phyloP scores from a whole-genome alignment of 2,797 vertebrate genomes.

The Sebastes ruberrimus region DNA sequence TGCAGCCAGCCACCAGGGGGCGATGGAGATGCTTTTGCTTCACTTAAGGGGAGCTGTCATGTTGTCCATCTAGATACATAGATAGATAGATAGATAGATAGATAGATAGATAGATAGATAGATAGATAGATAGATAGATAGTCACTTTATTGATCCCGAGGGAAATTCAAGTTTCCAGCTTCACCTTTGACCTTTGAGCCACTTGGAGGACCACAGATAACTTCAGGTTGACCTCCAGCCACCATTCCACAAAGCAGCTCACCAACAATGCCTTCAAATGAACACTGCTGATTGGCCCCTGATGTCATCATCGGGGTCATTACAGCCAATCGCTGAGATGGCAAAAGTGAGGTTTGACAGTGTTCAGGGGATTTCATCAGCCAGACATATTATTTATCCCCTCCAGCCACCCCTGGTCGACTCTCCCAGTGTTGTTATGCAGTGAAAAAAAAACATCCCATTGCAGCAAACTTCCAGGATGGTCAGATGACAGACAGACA shows the following conservation, averaged over 20 bases:
- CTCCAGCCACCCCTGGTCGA: conserved; percentile 23
- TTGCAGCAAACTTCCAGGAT: conserved; percentile 34
- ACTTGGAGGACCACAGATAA: not conserved
- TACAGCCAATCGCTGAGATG: conserved; percentile 28
- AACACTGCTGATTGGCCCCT: conserved; percentile 22
- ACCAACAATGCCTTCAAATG: not conserved
- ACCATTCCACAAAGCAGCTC: not conserved
- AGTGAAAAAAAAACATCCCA: conserved; percentile 9
- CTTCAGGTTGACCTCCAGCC: conserved; percentile 4
- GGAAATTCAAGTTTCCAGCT: too few species aligned
- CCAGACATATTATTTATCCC: conserved; percentile 51
- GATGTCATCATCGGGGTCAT: conserved; percentile 37
- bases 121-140: too few species aligned
- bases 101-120: too few species aligned
- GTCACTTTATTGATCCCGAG: too few species aligned
- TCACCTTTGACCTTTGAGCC: conserved; percentile 8
- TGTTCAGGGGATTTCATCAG: conserved; percentile 47
- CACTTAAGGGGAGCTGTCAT: too few species aligned
- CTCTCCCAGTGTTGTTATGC: conserved; percentile 29
- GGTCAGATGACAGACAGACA: conserved; percentile 15
- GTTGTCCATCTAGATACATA: too few species aligned
- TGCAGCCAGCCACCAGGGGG: too few species aligned
- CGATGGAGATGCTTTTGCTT: too few species aligned
- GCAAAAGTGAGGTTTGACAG: conserved; percentile 4
- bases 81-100: too few species aligned